These are phyloP conservation scores for Phyllotreta cruciferae DNA, from an alignment of 2,888 invertebrate genomes.

Conservation along the genomic window DNA sequence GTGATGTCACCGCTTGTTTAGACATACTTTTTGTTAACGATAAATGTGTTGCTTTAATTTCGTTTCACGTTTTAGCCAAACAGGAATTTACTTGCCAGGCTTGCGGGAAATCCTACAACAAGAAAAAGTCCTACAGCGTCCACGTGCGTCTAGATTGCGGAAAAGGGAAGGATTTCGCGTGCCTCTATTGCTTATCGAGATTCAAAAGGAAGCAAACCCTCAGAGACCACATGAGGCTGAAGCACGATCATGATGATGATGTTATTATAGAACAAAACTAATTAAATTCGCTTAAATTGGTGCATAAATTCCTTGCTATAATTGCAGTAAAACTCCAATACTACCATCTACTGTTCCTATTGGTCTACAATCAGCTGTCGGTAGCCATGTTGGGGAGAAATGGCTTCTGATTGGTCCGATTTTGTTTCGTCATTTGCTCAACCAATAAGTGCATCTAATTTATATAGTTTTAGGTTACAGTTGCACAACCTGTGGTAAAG, in stretches of 20 bases:
- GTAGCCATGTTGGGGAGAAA: too few relatives aligned
- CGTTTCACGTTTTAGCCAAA: too few relatives aligned
- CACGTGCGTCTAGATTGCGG: conserved; percentile 39
- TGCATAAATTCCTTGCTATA: neutral
- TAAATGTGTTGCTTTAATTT: too few relatives aligned
- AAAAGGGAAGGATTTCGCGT: conserved; percentile 45
- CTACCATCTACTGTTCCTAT: too few relatives aligned
- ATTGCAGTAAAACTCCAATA: too few relatives aligned
- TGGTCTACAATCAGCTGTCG: too few relatives aligned
- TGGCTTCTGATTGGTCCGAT: too few relatives aligned
- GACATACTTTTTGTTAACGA: too few relatives aligned
- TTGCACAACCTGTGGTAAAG: conserved; percentile 40
- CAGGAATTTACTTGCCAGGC: conserved; percentile 3
- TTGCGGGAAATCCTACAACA: conserved; percentile 30
- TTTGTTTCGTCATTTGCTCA: too few relatives aligned
- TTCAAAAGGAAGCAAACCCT: conserved; percentile 25
- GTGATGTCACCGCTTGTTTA: too few relatives aligned
- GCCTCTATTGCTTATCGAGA: conserved; percentile 37
- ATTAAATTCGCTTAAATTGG: neutral
- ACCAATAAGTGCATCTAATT: neutral
- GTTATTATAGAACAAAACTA: too few relatives aligned
- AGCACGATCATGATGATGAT: too few relatives aligned
- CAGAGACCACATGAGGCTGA: conserved; percentile 14
- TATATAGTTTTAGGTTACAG: conserved; percentile 18
- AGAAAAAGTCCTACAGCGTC: conserved; percentile 15